Evolutionary conservation across 1,140 invertebrate species (phyloP), one percentile per base, ranked within the genome.

Genomic region (Trinorchestia longiramus): DNA sequence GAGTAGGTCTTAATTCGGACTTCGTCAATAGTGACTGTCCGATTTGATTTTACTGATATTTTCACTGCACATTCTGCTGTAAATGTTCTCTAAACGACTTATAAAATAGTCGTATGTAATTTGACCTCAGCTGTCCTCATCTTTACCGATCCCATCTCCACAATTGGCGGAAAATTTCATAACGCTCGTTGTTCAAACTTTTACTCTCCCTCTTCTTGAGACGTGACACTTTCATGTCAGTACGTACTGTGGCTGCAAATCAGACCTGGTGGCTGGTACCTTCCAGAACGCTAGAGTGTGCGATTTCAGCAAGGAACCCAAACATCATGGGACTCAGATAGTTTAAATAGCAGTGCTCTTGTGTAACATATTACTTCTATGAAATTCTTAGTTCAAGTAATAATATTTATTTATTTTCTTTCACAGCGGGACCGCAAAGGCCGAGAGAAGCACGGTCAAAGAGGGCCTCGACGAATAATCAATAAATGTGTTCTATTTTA

Each of bases 401-500:
- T 90, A 90, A 90, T 90, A 19, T n/a, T 87, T 42, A 19, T 42
- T 90, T 42, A 42, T 90, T 90, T 90, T 90, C 41, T 90, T 90
- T 90, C 36, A 28, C 87, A 90, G 92, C 92, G 92, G 41, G 92
- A 94, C 43, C 92, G 92, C 92, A 94, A 94, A 47, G 92, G 92
- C 43, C 92, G 92, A 40, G 92, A 94, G 44, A 94, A 94, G 92
- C 92, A 94, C 40, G 92, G 92, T 47, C 92, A 94, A 94, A 94
- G 43, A 94, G 92, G 92, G 43, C 92, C 43, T 94, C 92, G 92
- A 40, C 92, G 92, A n/a, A 94, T 94, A 45, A 45, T 94, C 41
- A 94, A 94, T 94, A 94, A 94, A 43, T 94, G 92, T 94, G 92
- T 94, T 47, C 92, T 94, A 94, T 94, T 94, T 45, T 94, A 94